Conservation (phyloP, 2,797 vertebrate genomes). For the Huso huso region DNA sequence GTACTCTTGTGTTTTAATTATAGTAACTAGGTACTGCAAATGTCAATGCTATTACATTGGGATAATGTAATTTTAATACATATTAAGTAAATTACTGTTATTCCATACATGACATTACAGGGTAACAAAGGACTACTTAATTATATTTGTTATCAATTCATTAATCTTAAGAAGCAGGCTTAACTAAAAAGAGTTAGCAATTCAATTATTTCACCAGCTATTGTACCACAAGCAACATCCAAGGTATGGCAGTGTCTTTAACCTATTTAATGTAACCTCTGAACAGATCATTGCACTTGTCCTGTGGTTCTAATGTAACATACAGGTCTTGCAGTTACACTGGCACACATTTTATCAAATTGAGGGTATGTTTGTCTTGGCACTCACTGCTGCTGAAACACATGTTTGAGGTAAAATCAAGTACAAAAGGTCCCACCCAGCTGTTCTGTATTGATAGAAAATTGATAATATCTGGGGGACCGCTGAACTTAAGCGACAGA, state of each 20-base stretch:
- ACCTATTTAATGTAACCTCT: not conserved
- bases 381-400: too few species aligned
- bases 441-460: too few species aligned
- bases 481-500: too few species aligned
- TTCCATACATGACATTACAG: not conserved
- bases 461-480: too few species aligned
- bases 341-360: not conserved
- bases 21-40: slow-evolving; percentile 7
- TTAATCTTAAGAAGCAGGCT: not conserved
- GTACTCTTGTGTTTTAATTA: slow-evolving; percentile 5
- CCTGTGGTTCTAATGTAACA: not conserved
- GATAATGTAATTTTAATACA: not conserved
- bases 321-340: not conserved
- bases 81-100: not conserved
- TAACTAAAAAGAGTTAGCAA: not conserved
- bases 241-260: not conserved
- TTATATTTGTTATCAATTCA: not conserved
- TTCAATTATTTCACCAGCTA: not conserved
- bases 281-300: not conserved
- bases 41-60: slow-evolving; percentile 1
- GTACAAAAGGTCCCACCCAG: too few species aligned
- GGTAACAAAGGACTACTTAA: not conserved
- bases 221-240: not conserved
- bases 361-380: too few species aligned
- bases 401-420: too few species aligned